phyloP scores from a whole-genome alignment of 2,797 vertebrate species.

The Pseudochaenichthys georgianus region DNA sequence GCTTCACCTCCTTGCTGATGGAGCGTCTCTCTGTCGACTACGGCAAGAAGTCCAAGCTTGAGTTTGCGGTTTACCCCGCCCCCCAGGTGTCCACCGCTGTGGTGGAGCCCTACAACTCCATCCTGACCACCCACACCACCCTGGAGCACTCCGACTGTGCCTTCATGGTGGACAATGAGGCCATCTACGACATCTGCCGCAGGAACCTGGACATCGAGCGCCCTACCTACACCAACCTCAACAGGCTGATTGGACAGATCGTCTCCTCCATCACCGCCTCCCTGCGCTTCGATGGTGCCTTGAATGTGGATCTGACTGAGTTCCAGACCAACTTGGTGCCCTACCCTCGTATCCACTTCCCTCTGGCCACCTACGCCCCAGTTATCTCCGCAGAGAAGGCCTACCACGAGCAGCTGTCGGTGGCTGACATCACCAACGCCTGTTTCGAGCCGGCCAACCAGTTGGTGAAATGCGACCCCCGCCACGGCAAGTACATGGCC shows the following conservation, averaged over 20 bases:
- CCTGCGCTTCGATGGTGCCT: constrained; percentile 85
- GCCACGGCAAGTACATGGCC: too few species aligned
- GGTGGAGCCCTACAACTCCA: constrained; percentile 89
- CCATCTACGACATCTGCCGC: constrained; percentile 89
- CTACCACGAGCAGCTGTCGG: constrained; percentile 83
- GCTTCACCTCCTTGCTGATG: constrained; percentile 90
- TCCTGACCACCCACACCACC: constrained; percentile 86
- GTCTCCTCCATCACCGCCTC: constrained; percentile 85
- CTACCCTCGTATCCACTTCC: too few species aligned
- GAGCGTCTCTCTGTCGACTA: constrained; percentile 89
- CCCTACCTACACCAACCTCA: constrained; percentile 87
- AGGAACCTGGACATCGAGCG: constrained; percentile 89
- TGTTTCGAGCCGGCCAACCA: too few species aligned
- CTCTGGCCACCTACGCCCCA: constrained; percentile 83
- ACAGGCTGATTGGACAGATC: constrained; percentile 85
- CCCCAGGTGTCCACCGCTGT: constrained; percentile 85
- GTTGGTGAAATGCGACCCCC: too few species aligned
- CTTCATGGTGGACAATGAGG: constrained; percentile 88
- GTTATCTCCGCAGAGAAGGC: constrained; percentile 85
- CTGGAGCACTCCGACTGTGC: constrained; percentile 87
- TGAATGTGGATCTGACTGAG: constrained; percentile 82
- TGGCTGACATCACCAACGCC: too few species aligned
- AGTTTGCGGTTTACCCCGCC: constrained; percentile 77
- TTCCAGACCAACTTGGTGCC: constrained; percentile 87
- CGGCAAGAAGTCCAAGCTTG: constrained; percentile 87